Conservation (phyloP, 1,140 invertebrate genomes). For the Megalopta genalis region DNA sequence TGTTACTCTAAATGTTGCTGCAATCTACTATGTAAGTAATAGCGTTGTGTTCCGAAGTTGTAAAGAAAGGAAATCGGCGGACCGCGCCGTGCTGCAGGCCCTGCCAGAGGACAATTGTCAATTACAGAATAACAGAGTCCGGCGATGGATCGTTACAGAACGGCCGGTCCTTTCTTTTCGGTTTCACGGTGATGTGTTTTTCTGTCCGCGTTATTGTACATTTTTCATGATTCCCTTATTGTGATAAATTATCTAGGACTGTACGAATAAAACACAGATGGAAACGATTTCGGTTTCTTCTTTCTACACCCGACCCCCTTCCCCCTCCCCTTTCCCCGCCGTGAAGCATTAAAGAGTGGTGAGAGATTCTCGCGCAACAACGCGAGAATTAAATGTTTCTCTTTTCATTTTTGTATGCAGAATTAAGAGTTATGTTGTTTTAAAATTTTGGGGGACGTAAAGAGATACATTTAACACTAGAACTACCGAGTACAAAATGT, state of each 20-base stretch:
- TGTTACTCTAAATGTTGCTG: constrained; percentile 64
- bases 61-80: constrained; percentile 40
- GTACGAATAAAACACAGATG: constrained; percentile 54
- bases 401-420: too few species aligned
- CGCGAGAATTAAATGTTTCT: too few species aligned
- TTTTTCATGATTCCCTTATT: constrained; percentile 58
- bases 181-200: constrained; percentile 45
- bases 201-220: constrained; percentile 40
- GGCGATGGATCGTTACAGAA: constrained; percentile 37
- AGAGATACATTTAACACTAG: too few species aligned
- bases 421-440: too few species aligned
- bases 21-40: constrained; percentile 61
- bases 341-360: too few species aligned
- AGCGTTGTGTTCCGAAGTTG: constrained; percentile 60
- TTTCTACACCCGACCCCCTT: background rate
- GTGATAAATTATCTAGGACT: constrained; percentile 61
- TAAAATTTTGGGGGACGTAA: too few species aligned
- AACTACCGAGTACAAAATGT: too few species aligned
- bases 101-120: constrained; percentile 54
- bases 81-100: constrained; percentile 43
- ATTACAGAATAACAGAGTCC: constrained; percentile 53
- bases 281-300: constrained; percentile 18
- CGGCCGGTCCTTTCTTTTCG: constrained; percentile 46
- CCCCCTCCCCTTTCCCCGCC: constrained; percentile 3
- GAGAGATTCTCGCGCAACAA: background rate